Base-by-base conservation (phyloP, 2,888 invertebrate genomes). In the Coremacera marginata region DNA sequence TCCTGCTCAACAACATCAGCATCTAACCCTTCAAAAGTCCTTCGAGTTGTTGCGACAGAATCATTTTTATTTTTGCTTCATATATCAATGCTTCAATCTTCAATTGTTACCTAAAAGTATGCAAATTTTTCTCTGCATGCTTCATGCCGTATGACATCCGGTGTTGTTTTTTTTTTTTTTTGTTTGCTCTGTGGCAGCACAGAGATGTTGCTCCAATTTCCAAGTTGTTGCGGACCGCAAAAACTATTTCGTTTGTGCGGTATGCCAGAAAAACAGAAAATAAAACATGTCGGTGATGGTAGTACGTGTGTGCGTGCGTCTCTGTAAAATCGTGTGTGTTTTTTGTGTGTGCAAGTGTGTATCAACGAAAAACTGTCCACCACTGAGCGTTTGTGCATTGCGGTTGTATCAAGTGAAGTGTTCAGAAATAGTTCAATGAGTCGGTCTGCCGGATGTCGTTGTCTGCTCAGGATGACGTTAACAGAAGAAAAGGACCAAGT, bases 301-400 rank as follows among this genome's bases (percentile, higher is more conserved):
- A 22, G 55, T 2, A 22, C 19, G 19, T 19, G 55, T 19, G 55
- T 22, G 19, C 22, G 55, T 37, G 37, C 8, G 8, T 37, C 37
- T 37, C 37, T 37, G 7, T 37, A 8, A 7, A 31, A 4, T 3
- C 31, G 37, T 44, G 44, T 44, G 44, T 44, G 44, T 44, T 11
- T 11, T 11, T 2, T 3, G 1, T 44, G 44, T 3, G 1, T 44
- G 44, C 2, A 55, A 55, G 22, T 55, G 19, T 22, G 55, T 55
- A 19, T 11, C 19, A 22, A 55, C 55, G 19, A 2, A 55, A 55
- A 19, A 55, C 1, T 55, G 7, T 65, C 37, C 19, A 37, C 65
- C 65, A 65, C 65, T 65, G 27, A 37, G 37, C 65, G 65, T 65
- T 65, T 65, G 65, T 65, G 37, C 65, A 65, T 65, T 65, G 65